Evolutionary conservation across 2,113 vertebrate genomes (phyloP).

Genomic region (Azemiops feae): DNA sequence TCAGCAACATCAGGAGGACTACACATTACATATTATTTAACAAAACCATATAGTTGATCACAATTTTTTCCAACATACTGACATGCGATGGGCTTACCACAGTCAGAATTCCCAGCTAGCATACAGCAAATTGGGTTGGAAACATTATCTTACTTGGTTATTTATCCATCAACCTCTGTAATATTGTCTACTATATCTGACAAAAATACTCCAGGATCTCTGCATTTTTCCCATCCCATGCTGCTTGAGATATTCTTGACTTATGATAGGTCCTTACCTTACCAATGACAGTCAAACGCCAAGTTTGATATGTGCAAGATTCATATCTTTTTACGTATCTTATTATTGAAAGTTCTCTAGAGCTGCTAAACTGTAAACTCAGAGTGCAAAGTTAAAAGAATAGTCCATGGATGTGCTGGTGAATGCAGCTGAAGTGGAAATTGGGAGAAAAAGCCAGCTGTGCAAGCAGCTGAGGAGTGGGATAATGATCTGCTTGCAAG

Average conservation of each 20-base stretch:
- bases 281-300: background rate
- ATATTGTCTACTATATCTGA: background rate
- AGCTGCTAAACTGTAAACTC: background rate
- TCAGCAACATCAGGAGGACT: background rate
- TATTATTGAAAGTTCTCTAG: background rate
- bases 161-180: background rate
- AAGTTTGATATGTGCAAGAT: background rate
- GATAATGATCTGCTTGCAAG: constrained; percentile 12
- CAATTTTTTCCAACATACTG: background rate
- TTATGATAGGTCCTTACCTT: background rate
- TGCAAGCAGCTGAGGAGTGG: background rate
- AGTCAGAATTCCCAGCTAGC: background rate
- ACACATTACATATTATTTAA: background rate
- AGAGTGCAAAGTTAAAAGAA: background rate
- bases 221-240: background rate
- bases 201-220: background rate
- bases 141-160: background rate
- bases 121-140: background rate
- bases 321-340: background rate
- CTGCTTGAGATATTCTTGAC: background rate
- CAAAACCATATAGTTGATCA: background rate
- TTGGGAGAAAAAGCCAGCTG: background rate
- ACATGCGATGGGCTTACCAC: background rate
- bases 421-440: constrained; percentile 11
- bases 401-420: background rate